Base-by-base conservation (phyloP, 2,113 vertebrate species). In the Trematomus loennbergii region DNA sequence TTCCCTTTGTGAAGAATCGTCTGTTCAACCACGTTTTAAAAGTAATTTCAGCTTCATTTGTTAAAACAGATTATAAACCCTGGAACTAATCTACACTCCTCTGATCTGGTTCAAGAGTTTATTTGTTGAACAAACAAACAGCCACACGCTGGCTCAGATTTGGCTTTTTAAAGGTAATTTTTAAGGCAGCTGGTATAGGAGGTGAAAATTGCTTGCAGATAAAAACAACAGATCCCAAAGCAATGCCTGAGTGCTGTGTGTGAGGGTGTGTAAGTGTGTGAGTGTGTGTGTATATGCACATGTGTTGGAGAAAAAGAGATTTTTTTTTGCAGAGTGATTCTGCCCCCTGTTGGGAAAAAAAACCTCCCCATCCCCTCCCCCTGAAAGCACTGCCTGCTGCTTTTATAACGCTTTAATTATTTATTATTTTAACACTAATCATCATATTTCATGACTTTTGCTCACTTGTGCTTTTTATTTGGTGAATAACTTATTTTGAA, bases 291-390 rank as follows among this genome's bases (percentile, higher is more conserved):
- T 17, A 20, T 49, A 36, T 45, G 40, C 58, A 54, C 12, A 29
- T 29, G 72, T 48, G 69, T 43, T 2, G 4, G 46, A 25, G 36
- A 4, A 48, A 15, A 55, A 18, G 6, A 29, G 59, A 5, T 16
- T 52, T 72, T 43, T 80, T 82, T 69, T 43, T 75, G 62, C 59
- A 87, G 84, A 74, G 82, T 86, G 79, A 90, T 79, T 91, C 82
- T 93, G 91, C 92, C 92, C 92, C 89, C 89, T 93, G 80, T 89
- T 84, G 91, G 90, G 85, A 86, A 54, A 58, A 43, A 8, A 5
- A 29, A 8, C 3, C 4, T 10, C 6, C 13, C 22, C 18, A 3
- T 9, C n/a, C 15, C 43, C n/a, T 7, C 40, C 16, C 49, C 12
- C 5, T 52, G 18, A 11, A 18, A 15, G 48, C 54, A 9, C 55